These are phyloP conservation scores for Halictus rubicundus DNA, from an alignment of 1,140 invertebrate species.

Conservation along the genomic window DNA sequence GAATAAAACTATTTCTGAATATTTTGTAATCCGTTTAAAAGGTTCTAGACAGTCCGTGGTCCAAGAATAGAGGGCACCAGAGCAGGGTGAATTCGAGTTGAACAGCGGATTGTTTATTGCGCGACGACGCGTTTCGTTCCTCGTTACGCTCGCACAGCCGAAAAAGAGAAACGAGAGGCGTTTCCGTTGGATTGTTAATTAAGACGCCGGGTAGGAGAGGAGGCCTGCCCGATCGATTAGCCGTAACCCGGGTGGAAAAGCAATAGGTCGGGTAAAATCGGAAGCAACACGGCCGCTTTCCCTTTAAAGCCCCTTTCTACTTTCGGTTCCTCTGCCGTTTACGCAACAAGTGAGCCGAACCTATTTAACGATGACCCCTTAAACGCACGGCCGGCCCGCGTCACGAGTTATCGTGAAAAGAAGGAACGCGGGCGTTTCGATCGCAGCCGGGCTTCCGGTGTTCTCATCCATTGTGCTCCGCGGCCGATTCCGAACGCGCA, in stretches of 20 bases:
- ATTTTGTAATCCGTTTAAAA: too few relatives aligned
- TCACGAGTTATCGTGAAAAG: neutral
- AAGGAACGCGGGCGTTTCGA: slow-evolving; percentile 24
- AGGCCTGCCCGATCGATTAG: neutral
- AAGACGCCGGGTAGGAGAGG: neutral
- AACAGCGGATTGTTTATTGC: too few relatives aligned
- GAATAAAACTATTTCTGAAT: too few relatives aligned
- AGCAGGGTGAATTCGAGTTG: too few relatives aligned
- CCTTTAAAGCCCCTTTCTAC: neutral
- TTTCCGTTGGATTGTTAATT: slow-evolving; percentile 24
- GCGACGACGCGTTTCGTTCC: too few relatives aligned
- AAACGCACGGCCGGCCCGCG: neutral
- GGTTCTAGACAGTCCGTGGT: too few relatives aligned
- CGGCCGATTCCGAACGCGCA: too few relatives aligned
- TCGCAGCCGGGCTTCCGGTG: slow-evolving; percentile 44
- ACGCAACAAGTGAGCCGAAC: slow-evolving; percentile 28
- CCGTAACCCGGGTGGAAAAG: neutral
- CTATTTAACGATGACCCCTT: slow-evolving; percentile 12
- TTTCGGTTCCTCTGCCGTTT: neutral
- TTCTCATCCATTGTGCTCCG: slow-evolving; percentile 31
- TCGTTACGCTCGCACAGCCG: neutral
- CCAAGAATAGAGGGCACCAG: too few relatives aligned
- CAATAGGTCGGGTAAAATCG: neutral
- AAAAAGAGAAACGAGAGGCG: neutral
- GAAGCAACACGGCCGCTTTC: slow-evolving; percentile 1